Evolutionary conservation across 53 echinoderm and acorn worm genomes (phyloP), one percentile per base, ranked within the genome.

Genomic region (Hippasteria phrygiana): DNA sequence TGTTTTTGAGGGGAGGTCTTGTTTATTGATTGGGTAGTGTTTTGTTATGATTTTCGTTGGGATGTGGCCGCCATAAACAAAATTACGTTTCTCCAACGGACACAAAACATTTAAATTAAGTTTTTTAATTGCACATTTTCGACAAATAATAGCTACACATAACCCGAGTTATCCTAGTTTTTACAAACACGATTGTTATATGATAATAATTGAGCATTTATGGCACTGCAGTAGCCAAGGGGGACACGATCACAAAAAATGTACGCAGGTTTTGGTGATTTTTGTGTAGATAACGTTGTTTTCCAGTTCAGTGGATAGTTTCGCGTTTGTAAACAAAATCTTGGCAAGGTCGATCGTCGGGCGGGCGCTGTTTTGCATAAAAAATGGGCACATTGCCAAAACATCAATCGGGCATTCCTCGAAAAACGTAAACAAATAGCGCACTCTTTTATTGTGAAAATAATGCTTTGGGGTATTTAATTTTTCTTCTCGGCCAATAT

Each of bases 321-420:
- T 35, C 8, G 74, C 62, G 62, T 87, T 87, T 87, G 87, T 87
- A 87, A 87, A 87, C 87, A 87, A 41, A 39, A 74, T 73, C 74
- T 87, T 87, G 75, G 87, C 87, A 74, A 56, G 56, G 87, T 87
- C 55, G 45, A 13, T 6, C 29, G 56, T 6, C 29, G 56, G 78
- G n/a, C 16, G 14, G 22, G 75, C 11, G 18, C 22, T 32, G 62
- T 42, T 87, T 74, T 59, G 87, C 87, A 87, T 73, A 59, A 47
- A 86, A 89, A 42, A 91, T 94, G 86, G 94, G 94, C 80, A 80
- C 46, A 24, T 64, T 91, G 62, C 91, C 84, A 84, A 84, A 31
- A 59, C 48, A 33, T 41, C 17, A n/a, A 8, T 79, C 55, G 79
- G 79, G 62, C 59, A 79, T 79, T 79, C 79, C 79, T 79, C 55